These are phyloP conservation scores for Eudasyphora cyanicolor DNA, from an alignment of 2,888 invertebrate species.

Conservation along the genomic window DNA sequence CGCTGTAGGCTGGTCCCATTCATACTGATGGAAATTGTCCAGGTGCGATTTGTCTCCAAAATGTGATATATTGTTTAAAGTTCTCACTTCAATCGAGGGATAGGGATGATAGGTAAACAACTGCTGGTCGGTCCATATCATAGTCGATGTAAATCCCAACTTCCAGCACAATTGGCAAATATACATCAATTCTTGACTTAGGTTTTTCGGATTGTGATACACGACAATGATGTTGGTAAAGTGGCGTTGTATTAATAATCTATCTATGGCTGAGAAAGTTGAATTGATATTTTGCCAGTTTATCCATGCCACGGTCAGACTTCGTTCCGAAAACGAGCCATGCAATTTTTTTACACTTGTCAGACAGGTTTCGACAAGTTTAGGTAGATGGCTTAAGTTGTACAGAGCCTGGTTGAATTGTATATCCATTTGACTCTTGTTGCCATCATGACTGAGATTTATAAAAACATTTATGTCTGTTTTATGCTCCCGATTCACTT, in stretches of 20 bases:
- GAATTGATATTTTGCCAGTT: background rate
- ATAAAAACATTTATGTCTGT: slow-evolving; percentile 47
- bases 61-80: background rate
- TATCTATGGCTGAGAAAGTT: background rate
- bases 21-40: slow-evolving; percentile 29
- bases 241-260: slow-evolving; percentile 23
- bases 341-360: background rate
- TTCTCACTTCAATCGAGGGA: slow-evolving; percentile 1
- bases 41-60: slow-evolving; percentile 36
- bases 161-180: slow-evolving; percentile 39
- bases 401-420: background rate
- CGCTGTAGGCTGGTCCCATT: background rate
- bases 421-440: background rate
- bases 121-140: background rate
- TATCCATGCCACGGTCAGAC: slow-evolving; percentile 42
- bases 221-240: slow-evolving; percentile 42
- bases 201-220: background rate
- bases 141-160: slow-evolving; percentile 30
- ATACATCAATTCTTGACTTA: background rate
- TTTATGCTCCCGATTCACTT: slow-evolving; percentile 19
- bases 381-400: background rate
- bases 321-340: background rate
- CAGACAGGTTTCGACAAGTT: background rate
- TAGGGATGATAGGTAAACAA: slow-evolving; percentile 48
- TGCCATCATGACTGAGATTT: background rate